phyloP scores from a whole-genome alignment of 2,888 invertebrate species.

The Sphaeridia pumilis region DNA sequence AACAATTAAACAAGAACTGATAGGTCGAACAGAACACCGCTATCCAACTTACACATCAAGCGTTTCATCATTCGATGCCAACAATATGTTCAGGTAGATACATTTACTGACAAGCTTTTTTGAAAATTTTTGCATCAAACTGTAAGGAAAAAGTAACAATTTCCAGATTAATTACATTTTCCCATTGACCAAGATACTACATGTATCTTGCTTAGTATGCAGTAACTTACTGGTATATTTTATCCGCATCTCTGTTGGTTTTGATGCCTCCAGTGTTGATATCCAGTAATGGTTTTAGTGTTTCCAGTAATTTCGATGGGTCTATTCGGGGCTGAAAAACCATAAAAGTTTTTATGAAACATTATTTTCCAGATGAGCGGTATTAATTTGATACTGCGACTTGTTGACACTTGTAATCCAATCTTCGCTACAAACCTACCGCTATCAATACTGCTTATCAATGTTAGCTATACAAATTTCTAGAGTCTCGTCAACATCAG shows the following conservation, averaged over 20 bases:
- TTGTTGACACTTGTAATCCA: no score
- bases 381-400: no score
- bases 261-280: slow-evolving; percentile 76
- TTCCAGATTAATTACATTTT: background rate
- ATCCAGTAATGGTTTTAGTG: slow-evolving; percentile 67
- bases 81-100: slow-evolving; percentile 83
- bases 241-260: slow-evolving; percentile 72
- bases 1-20: background rate
- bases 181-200: background rate
- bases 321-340: slow-evolving; percentile 78
- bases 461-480: no score
- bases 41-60: slow-evolving; percentile 53
- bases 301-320: slow-evolving; percentile 75
- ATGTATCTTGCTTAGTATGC: slow-evolving; percentile 1
- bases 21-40: background rate
- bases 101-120: slow-evolving; percentile 91
- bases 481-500: no score
- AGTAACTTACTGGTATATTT: slow-evolving; percentile 66
- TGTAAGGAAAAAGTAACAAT: slow-evolving; percentile 45
- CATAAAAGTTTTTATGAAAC: slow-evolving; percentile 35
- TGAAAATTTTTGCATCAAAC: slow-evolving; percentile 90
- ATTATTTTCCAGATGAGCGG: no score
- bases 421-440: no score
- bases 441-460: no score
- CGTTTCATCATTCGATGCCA: slow-evolving; percentile 69